Percentiles rank a stretch among this genome's conserved stretches.
These are phyloP conservation scores for Sipha flava DNA, from an alignment of 1,140 invertebrate genomes.

Conservation along the genomic window DNA sequence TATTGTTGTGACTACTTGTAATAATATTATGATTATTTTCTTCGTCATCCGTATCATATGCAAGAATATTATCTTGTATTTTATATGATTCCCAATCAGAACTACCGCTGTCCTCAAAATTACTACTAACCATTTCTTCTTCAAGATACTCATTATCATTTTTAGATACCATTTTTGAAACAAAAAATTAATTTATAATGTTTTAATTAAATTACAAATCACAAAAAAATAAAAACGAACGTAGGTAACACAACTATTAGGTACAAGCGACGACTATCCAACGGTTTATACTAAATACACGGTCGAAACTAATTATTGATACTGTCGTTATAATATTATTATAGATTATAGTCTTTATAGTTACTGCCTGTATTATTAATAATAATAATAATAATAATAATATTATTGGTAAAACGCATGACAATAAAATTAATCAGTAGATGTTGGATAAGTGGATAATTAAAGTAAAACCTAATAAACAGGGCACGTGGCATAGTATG, in stretches of 20 bases:
- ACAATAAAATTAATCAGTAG: not conserved
- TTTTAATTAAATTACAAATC: not conserved
- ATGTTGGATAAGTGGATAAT: not conserved
- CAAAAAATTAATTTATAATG: not conserved
- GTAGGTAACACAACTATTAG: not conserved
- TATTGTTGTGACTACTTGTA: not conserved
- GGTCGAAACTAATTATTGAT: not conserved
- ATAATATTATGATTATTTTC: not conserved
- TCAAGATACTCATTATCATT: too few relatives aligned
- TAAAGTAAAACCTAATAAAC: not conserved
- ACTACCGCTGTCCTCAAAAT: not conserved
- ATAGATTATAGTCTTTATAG: too few relatives aligned
- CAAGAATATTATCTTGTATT: not conserved
- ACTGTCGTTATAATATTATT: not conserved
- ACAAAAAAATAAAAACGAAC: not conserved
- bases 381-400: too few relatives aligned
- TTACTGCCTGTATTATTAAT: too few relatives aligned
- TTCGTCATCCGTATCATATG: not conserved
- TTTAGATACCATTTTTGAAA: not conserved
- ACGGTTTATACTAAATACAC: too few relatives aligned
- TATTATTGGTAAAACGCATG: too few relatives aligned
- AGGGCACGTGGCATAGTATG: not conserved
- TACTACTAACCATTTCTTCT: not conserved
- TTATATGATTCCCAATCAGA: not conserved
- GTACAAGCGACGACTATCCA: not conserved